Evolutionary conservation across 2,888 invertebrate species (phyloP), one percentile per base, ranked within the genome.

Genomic region (Drosophila anomelani): DNA sequence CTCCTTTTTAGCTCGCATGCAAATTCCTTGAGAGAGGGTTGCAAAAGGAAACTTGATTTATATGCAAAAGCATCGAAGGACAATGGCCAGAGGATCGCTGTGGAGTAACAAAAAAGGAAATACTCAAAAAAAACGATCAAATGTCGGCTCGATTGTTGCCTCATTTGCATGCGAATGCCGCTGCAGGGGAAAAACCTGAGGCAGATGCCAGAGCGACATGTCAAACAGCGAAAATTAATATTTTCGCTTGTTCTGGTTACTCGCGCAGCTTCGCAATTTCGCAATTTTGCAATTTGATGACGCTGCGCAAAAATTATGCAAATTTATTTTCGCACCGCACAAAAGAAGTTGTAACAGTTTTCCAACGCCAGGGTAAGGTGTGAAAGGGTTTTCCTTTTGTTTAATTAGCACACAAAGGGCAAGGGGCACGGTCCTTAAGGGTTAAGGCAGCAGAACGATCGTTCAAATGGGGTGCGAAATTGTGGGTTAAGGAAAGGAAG

Each of bases 141-240:
- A 89, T 89, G 76, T 88, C 89, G 67, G 39, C 54, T 15, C 68
- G 67, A 89, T 86, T 86, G 85, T 89, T 85, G 76, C 69, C 77
- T 84, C 80, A 90, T 90, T 90, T 90, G 89, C 84, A 90, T 90
- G 84, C 81, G 70, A 88, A 90, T 89, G 73, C 59, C 72, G 38
- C 57, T 26, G 74, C 75, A 72, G 17, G 75, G 41, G 49, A 8
- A 57, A 47, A 69, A 43, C 13, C 59, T 54, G 23, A 53, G 43
- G 51, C 20, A 20, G 20, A 20, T 20, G 20, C 20, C 20, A 47
- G 29, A n/a, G 70, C 68, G 68, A 82, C 75, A 75, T 63, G 81
- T 83, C 90, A 85, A 76, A 90, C 90, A 90, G 90, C 89, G 90
- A 90, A 91, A 91, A 91, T 90, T 90, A 88, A 91, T 91, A 90